Evolutionary conservation across 2,888 invertebrate species (phyloP), one percentile per base, ranked within the genome.

Genomic region (Timema cristinae): DNA sequence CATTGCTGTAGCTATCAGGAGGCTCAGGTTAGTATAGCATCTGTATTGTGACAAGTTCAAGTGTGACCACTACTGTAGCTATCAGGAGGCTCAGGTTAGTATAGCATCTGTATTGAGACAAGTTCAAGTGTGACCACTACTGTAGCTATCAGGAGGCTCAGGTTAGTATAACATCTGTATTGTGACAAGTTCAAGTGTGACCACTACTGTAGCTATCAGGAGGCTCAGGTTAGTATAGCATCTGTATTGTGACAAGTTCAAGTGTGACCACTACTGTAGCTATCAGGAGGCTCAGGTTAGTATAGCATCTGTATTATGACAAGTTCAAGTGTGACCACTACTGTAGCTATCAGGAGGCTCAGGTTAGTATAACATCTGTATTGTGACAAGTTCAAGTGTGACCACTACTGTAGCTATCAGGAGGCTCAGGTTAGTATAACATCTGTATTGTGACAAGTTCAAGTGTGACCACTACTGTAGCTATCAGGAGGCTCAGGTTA

Each of bases 91-190:
- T 66, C 97, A 98, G 87, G 86, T 86, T 77, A 76, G 71, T 71
- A 50, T 48, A n/a, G 15, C 32, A 9, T 51, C 9, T 13, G 11
- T 49, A 8, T n/a, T 67, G 94, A 79, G 99, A 99, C 84, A 99
- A 99, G 85, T 99, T 99, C 83, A 98, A 98, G 84, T 99, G 99
- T 84, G 98, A 99, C 86, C 94, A 97, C 80, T 99, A 98, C 83
- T 96, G 96, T 85, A 97, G 97, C 84, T 98, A 98, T 84, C 98
- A 99, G 84, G 98, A 99, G 85, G 98, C 98, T 66, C 97, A 98
- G 87, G 86, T 86, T 77, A 76, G 71, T 71, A 50, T 48, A n/a
- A 11, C 32, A 9, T 51, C 9, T 13, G 11, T 49, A 8, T n/a
- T 67, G 11, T 67, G 32, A 32, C 32, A 32, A 32, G 32, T 32